Evolutionary conservation across 2,888 invertebrate species (phyloP).

Genomic region (Brenthis hecate): DNA sequence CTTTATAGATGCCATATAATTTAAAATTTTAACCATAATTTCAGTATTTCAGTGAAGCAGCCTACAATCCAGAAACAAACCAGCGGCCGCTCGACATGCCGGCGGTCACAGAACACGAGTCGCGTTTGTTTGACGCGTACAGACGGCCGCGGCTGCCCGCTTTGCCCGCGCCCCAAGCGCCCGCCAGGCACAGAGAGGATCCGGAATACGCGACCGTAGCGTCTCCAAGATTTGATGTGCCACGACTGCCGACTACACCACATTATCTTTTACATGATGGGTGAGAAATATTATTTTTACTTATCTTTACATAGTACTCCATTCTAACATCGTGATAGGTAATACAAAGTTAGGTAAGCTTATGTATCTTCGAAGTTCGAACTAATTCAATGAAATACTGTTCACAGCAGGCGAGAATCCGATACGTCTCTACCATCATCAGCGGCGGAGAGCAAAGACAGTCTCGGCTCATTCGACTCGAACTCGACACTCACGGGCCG

Average conservation of each 20-base stretch:
- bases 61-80: slow-evolving; percentile 94
- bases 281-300: slow-evolving; percentile 46
- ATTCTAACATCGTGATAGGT: too few species aligned
- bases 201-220: slow-evolving; percentile 77
- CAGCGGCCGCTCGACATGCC: slow-evolving; percentile 83
- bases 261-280: slow-evolving; percentile 75
- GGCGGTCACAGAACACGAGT: slow-evolving; percentile 76
- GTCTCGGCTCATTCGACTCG: slow-evolving; percentile 86
- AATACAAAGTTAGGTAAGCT: too few species aligned
- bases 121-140: slow-evolving; percentile 78
- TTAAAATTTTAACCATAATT: slow-evolving; percentile 29
- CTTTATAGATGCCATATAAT: background rate
- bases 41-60: slow-evolving; percentile 94
- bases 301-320: too few species aligned
- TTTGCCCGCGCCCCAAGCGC: slow-evolving; percentile 66
- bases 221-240: slow-evolving; percentile 64
- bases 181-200: slow-evolving; percentile 63
- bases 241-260: slow-evolving; percentile 57
- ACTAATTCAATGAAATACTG: background rate
- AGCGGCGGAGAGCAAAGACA: slow-evolving; percentile 85
- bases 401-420: slow-evolving; percentile 81
- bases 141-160: slow-evolving; percentile 62
- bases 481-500: slow-evolving; percentile 85
- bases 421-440: slow-evolving; percentile 84
- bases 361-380: too few species aligned